Percentiles rank a stretch among this genome's conserved stretches.
Conservation (phyloP, 2,797 vertebrate genomes). For the Onychomys arenicola region DNA sequence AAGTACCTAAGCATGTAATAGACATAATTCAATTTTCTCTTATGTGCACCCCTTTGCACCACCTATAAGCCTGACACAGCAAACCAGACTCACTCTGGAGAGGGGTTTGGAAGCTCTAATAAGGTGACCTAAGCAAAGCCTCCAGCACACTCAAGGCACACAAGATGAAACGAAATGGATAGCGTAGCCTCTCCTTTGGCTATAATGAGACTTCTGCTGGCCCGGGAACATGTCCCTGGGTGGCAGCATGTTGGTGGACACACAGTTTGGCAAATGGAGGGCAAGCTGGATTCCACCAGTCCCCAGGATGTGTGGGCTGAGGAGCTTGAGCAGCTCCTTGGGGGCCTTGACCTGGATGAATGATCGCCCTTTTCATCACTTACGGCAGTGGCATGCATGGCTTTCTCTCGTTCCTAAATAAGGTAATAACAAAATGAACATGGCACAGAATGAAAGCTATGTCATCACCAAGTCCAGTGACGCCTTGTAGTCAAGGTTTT, state of each 20-base stretch:
- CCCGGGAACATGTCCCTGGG: no score
- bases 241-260: rapidly evolving
- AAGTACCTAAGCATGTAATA: neutral
- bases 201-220: neutral
- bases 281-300: neutral
- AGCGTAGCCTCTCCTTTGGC: neutral
- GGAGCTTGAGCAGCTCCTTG: neutral
- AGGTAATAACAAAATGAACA: neutral
- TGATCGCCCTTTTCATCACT: neutral
- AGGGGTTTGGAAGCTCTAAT: neutral
- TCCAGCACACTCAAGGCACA: neutral
- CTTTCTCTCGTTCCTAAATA: neutral
- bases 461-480: neutral
- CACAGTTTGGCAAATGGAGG: neutral
- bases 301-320: neutral
- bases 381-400: neutral
- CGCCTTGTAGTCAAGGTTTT: neutral
- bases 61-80: neutral
- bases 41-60: neutral
- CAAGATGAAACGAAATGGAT: neutral
- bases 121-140: neutral
- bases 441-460: neutral
- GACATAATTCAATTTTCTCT: neutral
- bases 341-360: neutral
- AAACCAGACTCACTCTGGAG: neutral